A percentile compares a stretch with the other conserved stretches of the same genome.
phyloP scores from a whole-genome alignment of 2,113 vertebrate species.

The Carassius carassius region DNA sequence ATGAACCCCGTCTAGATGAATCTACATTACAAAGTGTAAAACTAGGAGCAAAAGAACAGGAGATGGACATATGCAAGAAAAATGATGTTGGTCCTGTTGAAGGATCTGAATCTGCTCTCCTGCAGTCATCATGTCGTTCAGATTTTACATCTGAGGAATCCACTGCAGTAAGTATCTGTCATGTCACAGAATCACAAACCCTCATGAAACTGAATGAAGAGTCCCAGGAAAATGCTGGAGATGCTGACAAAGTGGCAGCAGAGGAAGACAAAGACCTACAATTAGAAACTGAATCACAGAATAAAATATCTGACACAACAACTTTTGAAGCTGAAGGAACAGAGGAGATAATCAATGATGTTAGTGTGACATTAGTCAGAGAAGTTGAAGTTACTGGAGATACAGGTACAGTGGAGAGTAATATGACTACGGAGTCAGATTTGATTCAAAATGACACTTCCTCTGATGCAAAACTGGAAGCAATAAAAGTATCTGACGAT shows the following conservation, averaged over 20 bases:
- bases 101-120: no score
- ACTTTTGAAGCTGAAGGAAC: neutral
- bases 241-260: neutral
- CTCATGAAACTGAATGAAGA: neutral
- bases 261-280: neutral
- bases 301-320: neutral
- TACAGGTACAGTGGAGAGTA: neutral
- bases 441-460: no score
- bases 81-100: no score
- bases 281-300: neutral
- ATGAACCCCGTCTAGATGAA: no score
- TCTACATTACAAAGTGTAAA: no score
- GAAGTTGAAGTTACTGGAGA: neutral
- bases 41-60: no score
- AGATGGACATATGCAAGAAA: no score
- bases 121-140: neutral
- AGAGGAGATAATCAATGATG: neutral
- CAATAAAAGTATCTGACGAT: no score
- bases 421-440: neutral
- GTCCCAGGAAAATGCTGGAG: neutral
- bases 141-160: neutral
- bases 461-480: no score
- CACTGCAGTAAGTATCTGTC: neutral
- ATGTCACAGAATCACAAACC: conserved; percentile 11
- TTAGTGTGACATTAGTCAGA: neutral